Evolutionary conservation across 2,888 invertebrate genomes (phyloP), one percentile per base, ranked within the genome.

Genomic region (Bugulina stolonifera): DNA sequence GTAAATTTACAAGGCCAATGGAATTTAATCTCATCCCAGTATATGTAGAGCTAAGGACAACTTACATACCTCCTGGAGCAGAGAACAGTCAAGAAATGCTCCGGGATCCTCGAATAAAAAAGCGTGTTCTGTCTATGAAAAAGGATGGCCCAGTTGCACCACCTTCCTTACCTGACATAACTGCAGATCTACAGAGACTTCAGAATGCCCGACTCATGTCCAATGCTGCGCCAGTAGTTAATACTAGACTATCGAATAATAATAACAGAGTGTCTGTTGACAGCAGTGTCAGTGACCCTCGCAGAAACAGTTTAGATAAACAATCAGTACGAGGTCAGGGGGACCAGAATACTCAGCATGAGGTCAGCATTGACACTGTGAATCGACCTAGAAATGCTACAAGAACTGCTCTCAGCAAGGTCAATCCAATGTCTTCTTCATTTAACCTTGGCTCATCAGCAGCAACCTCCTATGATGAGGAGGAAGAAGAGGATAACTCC

Each of bases 1-100:
- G 64, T 14, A 64, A 64, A 32, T 64, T 32, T 64, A 32, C 32
- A 14, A 2, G 64, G 5, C 64, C 64, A 14, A 34, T 64, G 10
- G 64, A 64, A 14, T 64, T 64, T 32, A 64, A 64, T 25, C 32
- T 64, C 3, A 32, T 64, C 22, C 34, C 64, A 10, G 64, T 64
- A 10, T 32, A 64, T 32, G 64, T 64, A 14, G 64, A 64, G 27
- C 3, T n/a, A 14, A 64, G 32, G 32, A 32, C 64, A 18, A 29
- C 32, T 2, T 64, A 64, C 64, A 64, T 64, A 64, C 64, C 64
- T 64, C 5, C 64, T 3, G 64, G 64, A 29, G 64, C 64, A 32
- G 64, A 64, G 27, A 25, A 64, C n/a, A 64, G n/a, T n/a, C 64
- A 64, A 27, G 64, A 64, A 32, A 64, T 64, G 64, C 64, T 64